Conservation (phyloP, 1,140 invertebrate genomes). For the Ceratoteleas bidentatus region DNA sequence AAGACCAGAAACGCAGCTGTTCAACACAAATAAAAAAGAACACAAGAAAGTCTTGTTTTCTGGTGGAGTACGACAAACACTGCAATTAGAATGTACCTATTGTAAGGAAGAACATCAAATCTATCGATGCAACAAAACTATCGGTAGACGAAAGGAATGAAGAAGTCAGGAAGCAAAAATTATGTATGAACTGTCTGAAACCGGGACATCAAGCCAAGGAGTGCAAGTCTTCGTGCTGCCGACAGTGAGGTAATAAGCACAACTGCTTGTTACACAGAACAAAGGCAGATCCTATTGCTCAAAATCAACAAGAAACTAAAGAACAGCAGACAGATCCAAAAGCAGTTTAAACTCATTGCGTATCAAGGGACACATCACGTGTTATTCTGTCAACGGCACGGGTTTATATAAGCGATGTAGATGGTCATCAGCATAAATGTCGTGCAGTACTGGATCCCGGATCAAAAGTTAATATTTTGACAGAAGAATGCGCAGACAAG, state of each 20-base stretch:
- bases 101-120: slow-evolving; percentile 1
- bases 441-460: neutral
- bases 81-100: neutral
- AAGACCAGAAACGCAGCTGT: neutral
- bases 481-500: neutral
- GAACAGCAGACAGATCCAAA: neutral
- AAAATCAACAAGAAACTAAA: neutral
- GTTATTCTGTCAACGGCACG: neutral
- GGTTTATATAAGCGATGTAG: neutral
- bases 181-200: slow-evolving; percentile 5
- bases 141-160: neutral
- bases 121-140: neutral
- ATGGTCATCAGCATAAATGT: neutral
- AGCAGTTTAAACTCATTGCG: neutral
- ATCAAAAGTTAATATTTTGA: slow-evolving; percentile 1
- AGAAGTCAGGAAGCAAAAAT: neutral
- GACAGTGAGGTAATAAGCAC: neutral
- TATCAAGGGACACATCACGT: neutral
- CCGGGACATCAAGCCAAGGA: neutral
- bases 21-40: neutral
- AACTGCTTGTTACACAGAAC: slow-evolving; percentile 4
- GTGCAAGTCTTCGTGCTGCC: neutral
- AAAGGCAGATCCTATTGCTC: neutral
- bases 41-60: neutral
- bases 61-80: too few relatives aligned